Evolutionary conservation across 2,888 invertebrate species (phyloP), one percentile per base, ranked within the genome.

Genomic region (Polymixis flavicincta): DNA sequence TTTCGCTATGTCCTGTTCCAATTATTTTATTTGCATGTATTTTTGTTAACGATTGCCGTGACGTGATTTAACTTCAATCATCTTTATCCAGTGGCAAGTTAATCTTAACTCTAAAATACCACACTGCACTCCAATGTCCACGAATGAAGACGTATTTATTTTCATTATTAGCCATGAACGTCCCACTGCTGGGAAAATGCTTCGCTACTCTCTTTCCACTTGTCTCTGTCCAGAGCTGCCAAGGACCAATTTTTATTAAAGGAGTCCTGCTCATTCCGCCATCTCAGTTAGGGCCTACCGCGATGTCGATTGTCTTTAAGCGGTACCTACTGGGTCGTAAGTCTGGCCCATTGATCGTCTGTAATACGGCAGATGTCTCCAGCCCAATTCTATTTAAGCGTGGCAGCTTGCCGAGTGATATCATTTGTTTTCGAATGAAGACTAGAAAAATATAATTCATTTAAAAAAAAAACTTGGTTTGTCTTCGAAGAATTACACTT

Each of bases 11-110:
- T 64, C 71, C 66, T 69, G 55, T 69, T 68, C 57, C 48, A 28
- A 55, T 66, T 65, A 70, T 50, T 50, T 74, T 66, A 74, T 71
- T 79, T 79, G 66, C 60, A 42, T 68, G 32, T 54, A 52, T 61
- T 54, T 71, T 48, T 22, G 28, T 42, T 22, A 9, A 66, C 57
- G 13, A 57, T 32, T 57, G 7, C 55, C 55, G 25, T 57, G 80
- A 8, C 50, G 37, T 60, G 28, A n/a, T 72, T 48, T 22, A 69
- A 63, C 22, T 28, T 60, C 28, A 68, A 45, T 61, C 6, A 66
- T 22, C 22, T 19, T 42, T 42, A 17, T 52, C 0, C n/a, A 52
- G 19, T 45, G 22, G 14, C n/a, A 45, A 11, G 42, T n/a, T n/a
- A n/a, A n/a, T n/a, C n/a, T n/a, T n/a, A n/a, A n/a, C n/a, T n/a